These are phyloP conservation scores for Andrena dorsata DNA, from an alignment of 2,888 invertebrate genomes.

Conservation along the genomic window DNA sequence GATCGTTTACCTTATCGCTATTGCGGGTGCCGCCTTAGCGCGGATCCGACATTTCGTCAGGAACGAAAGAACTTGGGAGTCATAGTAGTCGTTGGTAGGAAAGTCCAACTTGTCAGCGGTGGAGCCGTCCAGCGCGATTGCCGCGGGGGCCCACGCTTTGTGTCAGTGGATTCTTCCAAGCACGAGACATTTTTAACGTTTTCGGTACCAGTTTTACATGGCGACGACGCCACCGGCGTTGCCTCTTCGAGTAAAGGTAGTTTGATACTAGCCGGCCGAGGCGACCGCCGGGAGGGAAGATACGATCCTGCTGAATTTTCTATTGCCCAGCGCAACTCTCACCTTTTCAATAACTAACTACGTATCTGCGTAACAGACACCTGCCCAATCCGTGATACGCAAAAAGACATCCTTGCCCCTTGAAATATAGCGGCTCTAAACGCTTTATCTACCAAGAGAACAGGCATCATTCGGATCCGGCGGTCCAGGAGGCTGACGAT, in stretches of 20 bases:
- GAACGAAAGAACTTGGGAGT: neutral
- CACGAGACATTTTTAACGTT: slow-evolving; percentile 14
- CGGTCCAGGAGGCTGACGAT: neutral
- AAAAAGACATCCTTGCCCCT: no score
- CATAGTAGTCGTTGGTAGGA: neutral
- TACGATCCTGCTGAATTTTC: slow-evolving; percentile 14
- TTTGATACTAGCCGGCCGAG: slow-evolving; percentile 1
- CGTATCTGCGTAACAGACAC: no score
- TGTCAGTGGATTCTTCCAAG: neutral
- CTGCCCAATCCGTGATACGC: no score
- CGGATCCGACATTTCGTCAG: neutral
- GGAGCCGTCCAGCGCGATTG: neutral
- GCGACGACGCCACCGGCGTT: neutral
- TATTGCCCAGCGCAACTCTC: no score
- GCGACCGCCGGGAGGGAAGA: slow-evolving; percentile 34
- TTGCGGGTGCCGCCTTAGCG: neutral
- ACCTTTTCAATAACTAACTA: no score
- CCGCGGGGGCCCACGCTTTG: neutral
- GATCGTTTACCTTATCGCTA: slow-evolving; percentile 34
- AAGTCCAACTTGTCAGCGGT: neutral
- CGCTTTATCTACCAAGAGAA: no score
- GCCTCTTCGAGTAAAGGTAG: neutral
- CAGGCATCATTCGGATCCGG: neutral
- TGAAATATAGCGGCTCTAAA: no score
- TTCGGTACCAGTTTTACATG: slow-evolving; percentile 3